Conservation (phyloP, 1,140 invertebrate species). For the Camponotus floridanus region DNA sequence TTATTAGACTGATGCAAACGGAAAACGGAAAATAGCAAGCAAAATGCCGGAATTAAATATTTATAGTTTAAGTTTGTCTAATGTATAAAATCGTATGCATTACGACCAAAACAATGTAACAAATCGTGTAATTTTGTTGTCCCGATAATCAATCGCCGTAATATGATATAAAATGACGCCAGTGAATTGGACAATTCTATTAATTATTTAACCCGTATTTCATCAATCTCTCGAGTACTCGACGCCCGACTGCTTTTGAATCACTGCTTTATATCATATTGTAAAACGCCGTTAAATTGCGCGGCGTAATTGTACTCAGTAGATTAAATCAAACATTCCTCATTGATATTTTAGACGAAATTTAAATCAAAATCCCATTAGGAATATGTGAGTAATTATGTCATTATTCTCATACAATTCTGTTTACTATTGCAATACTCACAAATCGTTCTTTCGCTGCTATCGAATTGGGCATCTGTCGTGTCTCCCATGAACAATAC, state of each 20-base stretch:
- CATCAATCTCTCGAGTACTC: slow-evolving; percentile 56
- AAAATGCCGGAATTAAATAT: slow-evolving; percentile 7
- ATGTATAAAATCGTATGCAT: not conserved
- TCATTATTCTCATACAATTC: slow-evolving; percentile 54
- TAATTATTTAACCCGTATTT: slow-evolving; percentile 63
- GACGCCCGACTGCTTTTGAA: slow-evolving; percentile 50
- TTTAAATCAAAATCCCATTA: slow-evolving; percentile 62
- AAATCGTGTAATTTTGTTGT: slow-evolving; percentile 49
- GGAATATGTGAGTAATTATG: slow-evolving; percentile 61
- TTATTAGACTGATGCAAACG: not conserved
- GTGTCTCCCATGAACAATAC: not conserved
- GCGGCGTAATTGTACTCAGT: slow-evolving; percentile 56
- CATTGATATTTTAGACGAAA: slow-evolving; percentile 61
- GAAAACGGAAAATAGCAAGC: not conserved
- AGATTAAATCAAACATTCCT: slow-evolving; percentile 63
- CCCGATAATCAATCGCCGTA: slow-evolving; percentile 42
- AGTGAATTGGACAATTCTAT: slow-evolving; percentile 58
- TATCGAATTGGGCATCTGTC: not conserved
- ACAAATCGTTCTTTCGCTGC: slow-evolving; percentile 33
- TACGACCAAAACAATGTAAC: slow-evolving; percentile 17
- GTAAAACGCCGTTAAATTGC: slow-evolving; percentile 61
- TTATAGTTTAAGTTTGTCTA: not conserved
- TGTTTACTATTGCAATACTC: slow-evolving; percentile 43
- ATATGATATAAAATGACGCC: slow-evolving; percentile 50
- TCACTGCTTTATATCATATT: slow-evolving; percentile 61